phyloP scores from a whole-genome alignment of 2,888 invertebrate species.

The Lamellibrachia columna region DNA sequence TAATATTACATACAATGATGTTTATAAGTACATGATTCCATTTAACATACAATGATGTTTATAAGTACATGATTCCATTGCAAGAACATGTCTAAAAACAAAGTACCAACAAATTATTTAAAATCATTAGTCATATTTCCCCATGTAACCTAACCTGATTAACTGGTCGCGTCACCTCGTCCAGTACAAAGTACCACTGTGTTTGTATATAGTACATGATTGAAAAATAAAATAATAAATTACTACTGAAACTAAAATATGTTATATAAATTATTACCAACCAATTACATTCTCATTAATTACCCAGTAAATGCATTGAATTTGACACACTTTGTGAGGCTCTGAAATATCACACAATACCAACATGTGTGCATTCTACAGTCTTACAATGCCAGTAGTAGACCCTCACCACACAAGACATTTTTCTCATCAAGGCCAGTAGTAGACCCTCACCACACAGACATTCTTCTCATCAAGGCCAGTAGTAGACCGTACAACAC shows the following conservation, averaged over 20 bases:
- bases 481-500: no score
- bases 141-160: not conserved
- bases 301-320: not conserved
- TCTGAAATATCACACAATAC: no score
- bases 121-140: not conserved
- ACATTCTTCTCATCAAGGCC: no score
- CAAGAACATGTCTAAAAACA: not conserved
- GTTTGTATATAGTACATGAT: not conserved
- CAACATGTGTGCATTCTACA: no score
- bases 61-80: not conserved
- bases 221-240: not conserved
- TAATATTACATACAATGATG: not conserved
- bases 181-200: not conserved
- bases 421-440: no score
- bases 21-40: not conserved
- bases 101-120: not conserved
- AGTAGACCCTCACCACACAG: no score
- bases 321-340: no score
- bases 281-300: not conserved
- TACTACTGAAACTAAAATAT: not conserved
- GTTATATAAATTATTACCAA: not conserved
- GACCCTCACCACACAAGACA: no score
- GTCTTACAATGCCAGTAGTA: no score
- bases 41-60: not conserved
- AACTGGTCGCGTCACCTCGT: not conserved